A percentile compares a stretch with the other conserved stretches of the same genome.
Conservation (phyloP, 2,113 vertebrate species). For the Dipodomys merriami region DNA sequence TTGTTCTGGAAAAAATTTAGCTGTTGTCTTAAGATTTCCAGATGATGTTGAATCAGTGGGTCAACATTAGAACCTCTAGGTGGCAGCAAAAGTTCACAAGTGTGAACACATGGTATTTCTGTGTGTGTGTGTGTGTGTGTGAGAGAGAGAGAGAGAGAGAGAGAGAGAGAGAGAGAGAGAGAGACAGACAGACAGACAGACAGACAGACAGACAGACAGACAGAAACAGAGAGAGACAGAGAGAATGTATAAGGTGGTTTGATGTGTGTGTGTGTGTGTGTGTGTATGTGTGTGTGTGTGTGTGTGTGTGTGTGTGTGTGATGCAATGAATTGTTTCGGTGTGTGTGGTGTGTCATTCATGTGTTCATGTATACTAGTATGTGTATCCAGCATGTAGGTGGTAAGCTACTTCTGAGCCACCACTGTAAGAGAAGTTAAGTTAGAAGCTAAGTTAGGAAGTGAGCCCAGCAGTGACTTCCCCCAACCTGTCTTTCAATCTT, state of each 20-base stretch:
- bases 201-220: no score
- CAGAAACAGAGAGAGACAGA: no score
- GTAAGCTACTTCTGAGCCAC: no score
- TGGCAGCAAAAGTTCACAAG: conserved; percentile 44
- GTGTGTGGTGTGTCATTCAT: neutral
- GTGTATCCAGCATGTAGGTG: neutral
- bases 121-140: neutral
- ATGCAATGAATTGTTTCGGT: fast-evolving
- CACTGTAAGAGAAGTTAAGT: neutral
- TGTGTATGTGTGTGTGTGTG: no score
- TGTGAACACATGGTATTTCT: neutral
- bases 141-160: no score
- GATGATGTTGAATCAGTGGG: neutral
- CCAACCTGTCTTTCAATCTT: neutral
- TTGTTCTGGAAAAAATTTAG: neutral
- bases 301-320: no score
- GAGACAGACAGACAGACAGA: no score
- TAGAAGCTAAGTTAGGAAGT: neutral
- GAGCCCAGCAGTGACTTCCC: fast-evolving
- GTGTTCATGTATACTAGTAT: no score
- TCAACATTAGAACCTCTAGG: conserved; percentile 7
- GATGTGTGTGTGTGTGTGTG: no score
- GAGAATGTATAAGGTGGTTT: neutral
- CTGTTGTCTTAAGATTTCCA: neutral
- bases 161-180: no score